These are phyloP conservation scores for Chelonus formosanus DNA, from an alignment of 2,888 invertebrate species.

Conservation along the genomic window DNA sequence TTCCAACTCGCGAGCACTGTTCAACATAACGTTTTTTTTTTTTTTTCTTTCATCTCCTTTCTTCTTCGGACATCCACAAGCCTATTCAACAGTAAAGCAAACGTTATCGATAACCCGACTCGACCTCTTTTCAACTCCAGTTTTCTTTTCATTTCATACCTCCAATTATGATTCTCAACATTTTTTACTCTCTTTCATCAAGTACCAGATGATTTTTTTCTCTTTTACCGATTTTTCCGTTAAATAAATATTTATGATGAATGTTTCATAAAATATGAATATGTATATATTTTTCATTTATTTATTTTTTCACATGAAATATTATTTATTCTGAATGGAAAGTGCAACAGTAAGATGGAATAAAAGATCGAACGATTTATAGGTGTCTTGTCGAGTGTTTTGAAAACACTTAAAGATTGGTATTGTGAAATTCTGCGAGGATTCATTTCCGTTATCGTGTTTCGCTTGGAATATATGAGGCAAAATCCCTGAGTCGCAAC, in stretches of 20 bases:
- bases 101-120: conserved; percentile 25
- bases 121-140: conserved; percentile 25
- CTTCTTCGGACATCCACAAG: conserved; percentile 11
- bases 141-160: conserved; percentile 22
- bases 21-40: conserved; percentile 15
- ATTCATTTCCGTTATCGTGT: conserved; percentile 18
- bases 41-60: conserved; percentile 3
- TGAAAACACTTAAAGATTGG: conserved; percentile 12
- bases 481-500: conserved; percentile 15
- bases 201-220: not conserved
- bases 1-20: not conserved
- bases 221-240: not conserved
- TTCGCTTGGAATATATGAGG: conserved; percentile 4
- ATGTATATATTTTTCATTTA: not conserved
- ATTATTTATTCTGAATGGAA: too few species aligned
- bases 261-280: not conserved
- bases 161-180: conserved; percentile 20
- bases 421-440: conserved; percentile 11
- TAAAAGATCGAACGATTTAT: not conserved
- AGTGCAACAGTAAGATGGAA: too few species aligned
- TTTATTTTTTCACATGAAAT: not conserved
- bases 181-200: conserved; percentile 9
- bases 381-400: conserved; percentile 12
- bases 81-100: conserved; percentile 12
- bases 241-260: conserved; percentile 1